Percentiles rank a stretch among this genome's conserved stretches.
phyloP scores from a whole-genome alignment of 2,113 vertebrate species.

The Istiophorus platypterus region DNA sequence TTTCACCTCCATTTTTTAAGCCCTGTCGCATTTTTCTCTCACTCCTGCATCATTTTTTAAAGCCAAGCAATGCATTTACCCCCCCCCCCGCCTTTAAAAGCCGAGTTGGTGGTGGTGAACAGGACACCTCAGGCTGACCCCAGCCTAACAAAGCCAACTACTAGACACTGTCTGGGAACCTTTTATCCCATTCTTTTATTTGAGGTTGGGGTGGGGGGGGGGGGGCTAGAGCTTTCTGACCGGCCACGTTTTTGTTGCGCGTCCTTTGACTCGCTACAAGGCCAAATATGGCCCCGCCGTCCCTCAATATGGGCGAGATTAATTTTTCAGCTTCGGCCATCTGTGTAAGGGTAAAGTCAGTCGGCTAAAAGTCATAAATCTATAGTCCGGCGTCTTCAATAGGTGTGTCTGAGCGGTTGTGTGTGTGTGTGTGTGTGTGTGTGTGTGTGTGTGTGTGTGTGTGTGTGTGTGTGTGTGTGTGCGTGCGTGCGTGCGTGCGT shows the following conservation, averaged over 20 bases:
- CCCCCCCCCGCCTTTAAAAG: conserved; percentile 19
- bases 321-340: conserved; percentile 80
- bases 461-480: too few relatives aligned
- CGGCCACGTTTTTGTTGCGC: conserved; percentile 74
- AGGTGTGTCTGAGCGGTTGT: too few relatives aligned
- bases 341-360: conserved; percentile 73
- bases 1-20: conserved; percentile 59
- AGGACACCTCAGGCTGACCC: conserved; percentile 78
- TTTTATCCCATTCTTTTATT: conserved; percentile 75
- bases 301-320: conserved; percentile 78
- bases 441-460: too few relatives aligned
- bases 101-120: conserved; percentile 37
- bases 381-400: conserved; percentile 67
- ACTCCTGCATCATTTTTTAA: conserved; percentile 67
- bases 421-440: too few relatives aligned
- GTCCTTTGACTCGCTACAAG: conserved; percentile 77
- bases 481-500: too few relatives aligned
- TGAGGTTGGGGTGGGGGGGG: too few relatives aligned
- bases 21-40: conserved; percentile 50
- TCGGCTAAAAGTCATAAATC: conserved; percentile 78
- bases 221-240: too few relatives aligned
- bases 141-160: conserved; percentile 78
- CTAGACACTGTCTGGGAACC: conserved; percentile 82
- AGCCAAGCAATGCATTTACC: conserved; percentile 9
- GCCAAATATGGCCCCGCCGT: conserved; percentile 75